These are phyloP conservation scores for Eupithecia dodoneata DNA, from an alignment of 2,888 invertebrate genomes.

Conservation along the genomic window DNA sequence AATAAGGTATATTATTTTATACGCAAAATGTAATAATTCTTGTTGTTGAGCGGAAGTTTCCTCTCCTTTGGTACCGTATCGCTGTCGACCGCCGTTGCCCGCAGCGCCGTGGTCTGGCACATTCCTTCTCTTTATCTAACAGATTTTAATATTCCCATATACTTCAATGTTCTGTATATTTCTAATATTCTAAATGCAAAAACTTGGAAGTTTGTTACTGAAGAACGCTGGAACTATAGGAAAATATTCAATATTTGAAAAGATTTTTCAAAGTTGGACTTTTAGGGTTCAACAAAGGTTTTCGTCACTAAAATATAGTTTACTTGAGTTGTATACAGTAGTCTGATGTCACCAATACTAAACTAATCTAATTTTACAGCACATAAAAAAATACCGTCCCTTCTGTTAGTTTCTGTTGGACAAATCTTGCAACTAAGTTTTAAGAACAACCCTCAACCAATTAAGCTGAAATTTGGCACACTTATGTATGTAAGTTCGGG, in stretches of 20 bases:
- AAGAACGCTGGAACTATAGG: constrained; percentile 1
- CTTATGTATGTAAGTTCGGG: too few species aligned
- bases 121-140: constrained; percentile 34
- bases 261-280: not conserved
- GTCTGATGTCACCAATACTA: too few species aligned
- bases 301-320: too few species aligned
- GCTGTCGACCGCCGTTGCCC: constrained; percentile 14
- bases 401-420: too few species aligned
- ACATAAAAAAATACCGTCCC: too few species aligned
- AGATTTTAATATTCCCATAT: constrained; percentile 40
- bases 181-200: not conserved
- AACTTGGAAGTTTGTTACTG: not conserved
- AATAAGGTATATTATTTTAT: too few species aligned
- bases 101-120: constrained; percentile 26
- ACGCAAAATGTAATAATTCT: not conserved
- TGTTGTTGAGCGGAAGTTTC: constrained; percentile 4
- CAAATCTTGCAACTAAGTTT: too few species aligned
- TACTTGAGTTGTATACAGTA: too few species aligned
- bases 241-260: not conserved
- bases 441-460: too few species aligned
- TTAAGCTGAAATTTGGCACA: too few species aligned
- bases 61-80: constrained; percentile 25
- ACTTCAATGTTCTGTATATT: not conserved
- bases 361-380: too few species aligned
- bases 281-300: not conserved